These are phyloP conservation scores for Homarus gammarus DNA, from an alignment of 2,888 invertebrate genomes.

Conservation along the genomic window DNA sequence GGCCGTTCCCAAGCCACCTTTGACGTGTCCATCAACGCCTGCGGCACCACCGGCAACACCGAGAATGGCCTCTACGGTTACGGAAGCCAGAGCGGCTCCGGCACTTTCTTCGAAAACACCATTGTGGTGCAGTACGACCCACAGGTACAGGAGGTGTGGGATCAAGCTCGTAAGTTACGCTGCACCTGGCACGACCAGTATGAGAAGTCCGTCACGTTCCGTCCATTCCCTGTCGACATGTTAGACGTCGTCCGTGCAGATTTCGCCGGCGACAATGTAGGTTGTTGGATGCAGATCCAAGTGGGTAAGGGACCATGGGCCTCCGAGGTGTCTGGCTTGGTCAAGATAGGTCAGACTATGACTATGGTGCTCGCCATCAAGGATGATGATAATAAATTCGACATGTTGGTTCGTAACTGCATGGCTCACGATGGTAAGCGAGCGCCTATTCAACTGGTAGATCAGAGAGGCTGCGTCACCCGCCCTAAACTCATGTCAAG, in stretches of 20 bases:
- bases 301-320: conserved; percentile 98
- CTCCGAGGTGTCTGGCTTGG: conserved; percentile 96
- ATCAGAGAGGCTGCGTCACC: conserved; percentile 94
- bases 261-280: conserved; percentile 96
- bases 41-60: conserved; percentile 94
- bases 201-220: conserved; percentile 95
- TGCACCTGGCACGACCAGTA: conserved; percentile 98
- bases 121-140: conserved; percentile 96
- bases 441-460: conserved; percentile 94
- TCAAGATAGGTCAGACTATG: conserved; percentile 97
- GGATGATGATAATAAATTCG: conserved; percentile 97
- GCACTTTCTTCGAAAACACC: conserved; percentile 95
- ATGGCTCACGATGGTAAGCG: conserved; percentile 96
- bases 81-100: conserved; percentile 92
- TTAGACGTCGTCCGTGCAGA: conserved; percentile 95
- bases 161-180: conserved; percentile 93
- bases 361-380: conserved; percentile 97
- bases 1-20: conserved; percentile 93
- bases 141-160: conserved; percentile 96
- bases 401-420: conserved; percentile 95
- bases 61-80: conserved; percentile 93
- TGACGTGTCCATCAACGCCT: conserved; percentile 93
- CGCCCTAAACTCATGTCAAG: conserved; percentile 95
- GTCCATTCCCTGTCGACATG: conserved; percentile 97
- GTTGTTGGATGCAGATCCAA: conserved; percentile 98